Evolutionary conservation across 2,113 vertebrate species (phyloP).

Genomic region (Sorex araneus): DNA sequence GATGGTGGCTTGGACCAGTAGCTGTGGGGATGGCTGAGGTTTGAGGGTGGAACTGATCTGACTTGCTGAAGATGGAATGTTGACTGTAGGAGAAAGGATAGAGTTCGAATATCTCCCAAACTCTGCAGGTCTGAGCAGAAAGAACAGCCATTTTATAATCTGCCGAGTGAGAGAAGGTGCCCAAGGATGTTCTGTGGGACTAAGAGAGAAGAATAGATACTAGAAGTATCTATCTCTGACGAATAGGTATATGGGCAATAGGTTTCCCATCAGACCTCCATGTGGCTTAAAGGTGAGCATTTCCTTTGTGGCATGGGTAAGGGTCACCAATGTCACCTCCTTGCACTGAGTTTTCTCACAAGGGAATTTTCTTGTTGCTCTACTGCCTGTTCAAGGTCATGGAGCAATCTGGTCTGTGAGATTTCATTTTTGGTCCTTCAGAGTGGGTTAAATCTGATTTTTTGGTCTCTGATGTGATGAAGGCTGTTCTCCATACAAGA

Average conservation of each 20-base stretch:
- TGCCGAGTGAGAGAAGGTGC: neutral
- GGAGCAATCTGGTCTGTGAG: neutral
- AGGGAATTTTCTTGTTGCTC: neutral
- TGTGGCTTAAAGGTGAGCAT: no score
- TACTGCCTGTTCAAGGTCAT: slow-evolving; percentile 34
- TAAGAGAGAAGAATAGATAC: neutral
- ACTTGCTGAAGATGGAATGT: rapidly evolving
- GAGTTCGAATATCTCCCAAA: rapidly evolving
- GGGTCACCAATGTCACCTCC: neutral
- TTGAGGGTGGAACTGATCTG: neutral
- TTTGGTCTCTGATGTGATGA: slow-evolving; percentile 54
- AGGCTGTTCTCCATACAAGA: slow-evolving; percentile 64
- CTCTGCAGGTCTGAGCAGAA: neutral
- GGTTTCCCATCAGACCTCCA: no score
- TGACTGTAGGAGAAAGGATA: neutral
- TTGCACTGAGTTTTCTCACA: slow-evolving; percentile 38
- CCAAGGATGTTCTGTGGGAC: neutral
- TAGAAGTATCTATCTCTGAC: no score
- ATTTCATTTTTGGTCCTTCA: slow-evolving; percentile 51
- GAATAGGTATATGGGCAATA: no score
- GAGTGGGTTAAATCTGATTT: slow-evolving; percentile 49
- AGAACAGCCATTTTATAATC: neutral
- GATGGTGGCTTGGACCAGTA: neutral
- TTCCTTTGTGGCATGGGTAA: no score
- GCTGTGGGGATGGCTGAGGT: neutral